Evolutionary conservation across 2,797 vertebrate genomes (phyloP), one percentile per base, ranked within the genome.

Genomic region (Propithecus deckenii): DNA sequence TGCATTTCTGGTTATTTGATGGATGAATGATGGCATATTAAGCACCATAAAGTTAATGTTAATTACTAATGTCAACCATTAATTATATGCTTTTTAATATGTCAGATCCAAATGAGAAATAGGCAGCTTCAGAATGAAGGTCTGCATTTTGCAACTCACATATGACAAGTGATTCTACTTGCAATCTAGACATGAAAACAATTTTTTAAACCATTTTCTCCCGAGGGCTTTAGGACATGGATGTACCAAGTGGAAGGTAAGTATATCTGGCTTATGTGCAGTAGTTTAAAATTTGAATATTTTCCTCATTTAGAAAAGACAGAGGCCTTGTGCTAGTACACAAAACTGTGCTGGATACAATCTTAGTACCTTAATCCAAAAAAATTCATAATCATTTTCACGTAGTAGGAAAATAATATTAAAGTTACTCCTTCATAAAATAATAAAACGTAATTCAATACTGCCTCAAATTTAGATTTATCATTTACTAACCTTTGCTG

Each of bases 61-160:
- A 99, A 99, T 99, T 99, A 99, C 98, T 98, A 98, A 98, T 98
- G 98, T 98, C 98, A 99, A 98, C 98, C 98, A 98, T 98, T 99
- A 98, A 99, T 98, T 99, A 98, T 96, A 98, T 98, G 98, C 98
- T 98, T 99, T 98, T 99, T 98, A 98, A 98, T 98, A 98, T 97
- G 98, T 98, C 98, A 98, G 97, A 98, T 98, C 95, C 96, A 98
- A 98, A 98, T 98, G 98, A 98, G 98, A 98, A 98, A 98, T 88
- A 98, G 97, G 98, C 97, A 98, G 98, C 84, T 98, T 97, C 97
- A 97, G 97, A 98, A 98, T 57, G 96, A 98, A 41, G 97, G 96
- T 97, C 94, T 97, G 94, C 94, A 97, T 98, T 98, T 98, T 97
- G 97, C 89, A 98, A 98, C 92, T 96, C 95, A 93, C 91, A 94